Percentiles rank a stretch among this genome's conserved stretches.
Evolutionary conservation across 2,113 vertebrate species (phyloP).

Genomic region (Okapia johnstoni): DNA sequence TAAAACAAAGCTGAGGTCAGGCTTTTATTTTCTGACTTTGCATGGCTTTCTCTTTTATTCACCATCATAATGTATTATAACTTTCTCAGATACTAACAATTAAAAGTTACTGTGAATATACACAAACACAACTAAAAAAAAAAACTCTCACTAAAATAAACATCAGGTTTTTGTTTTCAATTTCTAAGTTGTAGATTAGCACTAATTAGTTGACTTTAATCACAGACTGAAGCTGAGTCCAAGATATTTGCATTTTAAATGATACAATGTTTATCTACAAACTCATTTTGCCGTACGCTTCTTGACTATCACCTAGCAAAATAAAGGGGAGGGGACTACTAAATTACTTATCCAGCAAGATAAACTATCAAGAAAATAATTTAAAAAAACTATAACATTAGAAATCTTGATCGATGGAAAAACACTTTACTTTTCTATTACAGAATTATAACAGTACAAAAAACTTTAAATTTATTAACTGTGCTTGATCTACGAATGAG

Average conservation of each 20-base stretch:
- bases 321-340: background rate
- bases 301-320: background rate
- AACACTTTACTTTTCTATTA: background rate
- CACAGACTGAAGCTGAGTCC: background rate
- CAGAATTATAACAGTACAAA: background rate
- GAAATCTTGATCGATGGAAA: background rate
- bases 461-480: background rate
- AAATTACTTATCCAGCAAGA: background rate
- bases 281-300: background rate
- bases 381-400: background rate
- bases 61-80: background rate
- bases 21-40: background rate
- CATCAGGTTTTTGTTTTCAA: background rate
- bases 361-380: background rate
- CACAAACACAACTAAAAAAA: background rate
- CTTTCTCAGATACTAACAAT: background rate
- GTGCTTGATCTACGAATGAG: background rate
- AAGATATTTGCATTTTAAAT: background rate
- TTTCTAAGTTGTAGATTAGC: constrained; percentile 25
- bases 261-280: background rate
- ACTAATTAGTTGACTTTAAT: constrained; percentile 1
- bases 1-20: background rate
- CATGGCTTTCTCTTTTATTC: background rate
- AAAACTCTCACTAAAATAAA: constrained; percentile 8
- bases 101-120: background rate